Evolutionary conservation across 2,888 invertebrate genomes (phyloP).

Genomic region (Meiosimyza platycephala): DNA sequence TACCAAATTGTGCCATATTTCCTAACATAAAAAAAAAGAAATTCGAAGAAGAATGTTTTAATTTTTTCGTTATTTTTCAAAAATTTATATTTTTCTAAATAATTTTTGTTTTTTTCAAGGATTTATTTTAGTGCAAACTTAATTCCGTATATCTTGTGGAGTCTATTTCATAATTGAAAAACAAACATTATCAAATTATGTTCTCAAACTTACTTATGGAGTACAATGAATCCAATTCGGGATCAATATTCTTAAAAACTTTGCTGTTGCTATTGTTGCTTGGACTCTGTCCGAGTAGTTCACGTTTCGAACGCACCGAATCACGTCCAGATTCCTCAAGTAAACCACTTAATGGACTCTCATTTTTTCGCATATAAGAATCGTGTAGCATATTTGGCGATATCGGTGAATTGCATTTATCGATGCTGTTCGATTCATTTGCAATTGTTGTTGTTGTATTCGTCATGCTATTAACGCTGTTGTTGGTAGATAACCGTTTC

Average conservation of each 20-base stretch:
- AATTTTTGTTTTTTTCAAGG: no score
- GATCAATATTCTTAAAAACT: slow-evolving; percentile 68
- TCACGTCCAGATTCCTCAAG: slow-evolving; percentile 50
- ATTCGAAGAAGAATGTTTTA: no score
- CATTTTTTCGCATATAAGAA: slow-evolving; percentile 47
- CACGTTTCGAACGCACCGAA: slow-evolving; percentile 48
- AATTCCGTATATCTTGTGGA: no score
- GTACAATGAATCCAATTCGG: slow-evolving; percentile 80
- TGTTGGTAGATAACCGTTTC: slow-evolving; percentile 61
- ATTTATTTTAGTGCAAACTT: not conserved
- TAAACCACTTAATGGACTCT: slow-evolving; percentile 59
- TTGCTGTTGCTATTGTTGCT: slow-evolving; percentile 63
- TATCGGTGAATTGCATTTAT: slow-evolving; percentile 31
- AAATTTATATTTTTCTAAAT: no score
- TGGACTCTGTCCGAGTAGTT: slow-evolving; percentile 62
- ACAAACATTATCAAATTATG: no score
- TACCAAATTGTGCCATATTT: no score
- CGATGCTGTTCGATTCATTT: slow-evolving; percentile 37
- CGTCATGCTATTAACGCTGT: slow-evolving; percentile 61
- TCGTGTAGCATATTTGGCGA: slow-evolving; percentile 49
- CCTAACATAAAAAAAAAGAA: no score
- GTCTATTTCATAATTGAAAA: no score
- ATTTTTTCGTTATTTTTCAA: no score
- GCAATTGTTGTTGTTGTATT: slow-evolving; percentile 47
- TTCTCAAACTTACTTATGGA: slow-evolving; percentile 72